Base-by-base conservation (phyloP, 1,140 invertebrate species). In the Capitella teleta region DNA sequence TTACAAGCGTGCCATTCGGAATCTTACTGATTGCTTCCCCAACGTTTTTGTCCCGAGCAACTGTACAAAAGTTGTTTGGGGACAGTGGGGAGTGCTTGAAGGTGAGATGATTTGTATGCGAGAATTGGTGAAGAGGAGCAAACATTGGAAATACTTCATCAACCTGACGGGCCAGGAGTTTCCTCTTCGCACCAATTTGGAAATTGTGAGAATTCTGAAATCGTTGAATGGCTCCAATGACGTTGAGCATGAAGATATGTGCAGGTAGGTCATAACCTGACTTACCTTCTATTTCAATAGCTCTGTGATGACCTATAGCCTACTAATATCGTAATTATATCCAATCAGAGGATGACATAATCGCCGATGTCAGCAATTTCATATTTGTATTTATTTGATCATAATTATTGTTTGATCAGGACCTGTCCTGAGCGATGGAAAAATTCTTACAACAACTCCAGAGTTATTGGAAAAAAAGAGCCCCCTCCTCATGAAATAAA, bases 171-270 rank as follows among this genome's bases (percentile, higher is more conserved):
- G 44, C 18, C 51, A 55, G 37, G 54, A 55, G 32, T 63, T 56
- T 54, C 64, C 66, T 1, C 55, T 66, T 12, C 59, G 58, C 48
- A 63, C 64, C 0, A 66, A 66, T 56, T 30, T 44, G 5, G 63
- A 68, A 48, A 53, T 68, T 1, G 64, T 67, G n/a, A 55, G 58
- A 45, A 61, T 66, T 26, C 47, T 66, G 2, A 55, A 55, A 5
- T 42, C 51, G 5, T 62, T 54, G 25, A 61, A 64, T 32, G 61
- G 61, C 8, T 32, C 57, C 8, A 67, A 66, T 46, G 57, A 60
- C 45, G 53, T 62, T 6, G 52, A 41, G 14, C 30, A 4, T 54
- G 47, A 49, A 49, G 30, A 37, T 18, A n/a, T 38, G 32, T 1
- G 16, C 21, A 21, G 26, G 21, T 38, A 44, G 47, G 47, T 49